Conservation (phyloP, 2,888 invertebrate genomes). For the Hermaeophaga mercurialis region DNA sequence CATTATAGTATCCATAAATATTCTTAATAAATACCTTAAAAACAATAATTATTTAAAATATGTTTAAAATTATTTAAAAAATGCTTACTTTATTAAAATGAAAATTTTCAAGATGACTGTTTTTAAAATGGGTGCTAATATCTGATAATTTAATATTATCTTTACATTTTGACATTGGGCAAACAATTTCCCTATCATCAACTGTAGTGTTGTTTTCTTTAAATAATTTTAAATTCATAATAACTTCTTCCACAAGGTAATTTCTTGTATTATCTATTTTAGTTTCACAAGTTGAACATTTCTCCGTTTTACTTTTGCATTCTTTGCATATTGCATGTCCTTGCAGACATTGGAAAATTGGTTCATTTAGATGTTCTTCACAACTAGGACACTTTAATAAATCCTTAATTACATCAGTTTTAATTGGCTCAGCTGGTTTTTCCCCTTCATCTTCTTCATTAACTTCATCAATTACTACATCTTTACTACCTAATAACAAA, state of each 20-base stretch:
- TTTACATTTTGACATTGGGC: slow-evolving; percentile 30
- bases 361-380: slow-evolving; percentile 22
- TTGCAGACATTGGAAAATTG: slow-evolving; percentile 33
- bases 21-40: background rate
- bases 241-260: slow-evolving; percentile 31
- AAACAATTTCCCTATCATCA: slow-evolving; percentile 24
- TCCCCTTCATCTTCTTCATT: slow-evolving; percentile 30
- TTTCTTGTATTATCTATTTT: slow-evolving; percentile 33
- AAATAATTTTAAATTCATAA: slow-evolving; percentile 22
- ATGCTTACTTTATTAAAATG: slow-evolving; percentile 28
- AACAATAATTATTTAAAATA: background rate
- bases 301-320: slow-evolving; percentile 27
- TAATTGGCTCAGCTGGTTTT: slow-evolving; percentile 15
- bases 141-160: slow-evolving; percentile 21
- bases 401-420: slow-evolving; percentile 22
- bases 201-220: background rate
- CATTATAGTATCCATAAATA: slow-evolving; percentile 32
- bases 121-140: slow-evolving; percentile 31
- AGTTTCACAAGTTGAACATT: slow-evolving; percentile 29
- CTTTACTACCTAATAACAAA: slow-evolving; percentile 25
- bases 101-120: slow-evolving; percentile 31
- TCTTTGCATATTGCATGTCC: slow-evolving; percentile 33
- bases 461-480: slow-evolving; percentile 33
- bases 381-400: slow-evolving; percentile 30
- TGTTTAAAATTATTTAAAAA: background rate